Evolutionary conservation across 2,113 vertebrate genomes (phyloP), one percentile per base, ranked within the genome.

Genomic region (Vulpes vulpes): DNA sequence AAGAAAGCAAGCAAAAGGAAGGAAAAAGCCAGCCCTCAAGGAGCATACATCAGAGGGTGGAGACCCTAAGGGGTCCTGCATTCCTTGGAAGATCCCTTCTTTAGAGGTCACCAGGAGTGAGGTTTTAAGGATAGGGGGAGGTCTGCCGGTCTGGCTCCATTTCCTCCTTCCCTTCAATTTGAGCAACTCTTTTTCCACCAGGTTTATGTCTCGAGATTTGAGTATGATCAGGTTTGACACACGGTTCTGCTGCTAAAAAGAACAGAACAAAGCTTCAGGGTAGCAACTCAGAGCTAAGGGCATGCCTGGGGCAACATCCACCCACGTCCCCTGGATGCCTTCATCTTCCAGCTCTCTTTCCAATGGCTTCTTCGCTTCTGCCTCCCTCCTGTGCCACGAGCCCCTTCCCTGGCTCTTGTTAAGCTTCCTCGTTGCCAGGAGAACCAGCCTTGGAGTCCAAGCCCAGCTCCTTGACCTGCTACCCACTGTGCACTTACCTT

Each of bases 311-410:
- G 25, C 5, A 0, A 7, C 76, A 16, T 3, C 53, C 15, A n/a
- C 11, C 16, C 1, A 0, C 0, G 0, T 51, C 15, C 74, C 57
- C 35, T 0, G 19, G 23, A 43, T 9, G 67, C 38, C 30, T 49
- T 69, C 49, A 3, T 38, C 81, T 69, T 71, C 57, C 25, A 4
- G 51, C 30, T 92, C 30, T 80, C 55, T 92, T 30, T 43, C 43
- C 30, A 9, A 4, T 3, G 49, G 91, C 85, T 88, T 49, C 20
- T 76, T n/a, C 32, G 27, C 87, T 81, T 73, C 59, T 38, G 55
- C 57, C n/a, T 23, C 74, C 9, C 4, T 76, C 20, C 67, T 22
- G 7, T n/a, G 51, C 8, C 22, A 35, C 11, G 25, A 16, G 5
- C 51, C 32, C 55, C 81, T 74, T 53, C 23, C 35, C 1, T 4